Conservation (phyloP, 2,113 vertebrate species). For the Aix galericulata region DNA sequence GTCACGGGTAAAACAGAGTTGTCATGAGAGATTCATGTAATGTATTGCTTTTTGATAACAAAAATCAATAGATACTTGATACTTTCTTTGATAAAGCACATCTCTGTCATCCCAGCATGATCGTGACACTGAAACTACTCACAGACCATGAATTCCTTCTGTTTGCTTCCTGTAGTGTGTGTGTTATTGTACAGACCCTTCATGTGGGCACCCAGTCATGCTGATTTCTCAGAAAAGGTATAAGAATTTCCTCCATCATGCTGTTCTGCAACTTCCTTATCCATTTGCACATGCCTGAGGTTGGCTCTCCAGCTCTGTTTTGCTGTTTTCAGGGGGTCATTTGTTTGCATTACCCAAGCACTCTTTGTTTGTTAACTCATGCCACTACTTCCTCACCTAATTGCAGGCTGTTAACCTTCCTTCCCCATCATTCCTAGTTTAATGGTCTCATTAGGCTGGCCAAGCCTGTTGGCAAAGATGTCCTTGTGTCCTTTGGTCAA, state of each 20-base stretch:
- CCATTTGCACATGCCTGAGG: not conserved
- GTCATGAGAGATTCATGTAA: not conserved
- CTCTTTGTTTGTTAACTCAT: not conserved
- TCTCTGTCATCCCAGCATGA: not conserved
- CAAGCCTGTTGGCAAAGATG: not conserved
- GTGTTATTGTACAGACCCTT: not conserved
- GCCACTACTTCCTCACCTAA: not conserved
- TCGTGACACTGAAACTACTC: not conserved
- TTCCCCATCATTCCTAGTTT: not conserved
- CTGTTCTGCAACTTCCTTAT: not conserved
- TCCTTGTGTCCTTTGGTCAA: not conserved
- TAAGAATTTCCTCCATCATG: not conserved
- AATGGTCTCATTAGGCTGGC: not conserved
- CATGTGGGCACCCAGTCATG: not conserved
- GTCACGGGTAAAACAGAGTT: not conserved
- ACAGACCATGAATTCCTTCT: not conserved
- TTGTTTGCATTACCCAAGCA: not conserved
- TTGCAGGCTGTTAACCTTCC: not conserved
- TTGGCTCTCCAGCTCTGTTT: not conserved
- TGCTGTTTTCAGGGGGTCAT: not conserved
- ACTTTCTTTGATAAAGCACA: not conserved
- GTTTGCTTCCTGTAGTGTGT: not conserved
- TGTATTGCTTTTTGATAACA: not conserved
- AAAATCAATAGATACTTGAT: too few species aligned
- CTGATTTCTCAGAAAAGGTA: not conserved